Conservation (phyloP, 2,113 vertebrate species). For the Indicator indicator region DNA sequence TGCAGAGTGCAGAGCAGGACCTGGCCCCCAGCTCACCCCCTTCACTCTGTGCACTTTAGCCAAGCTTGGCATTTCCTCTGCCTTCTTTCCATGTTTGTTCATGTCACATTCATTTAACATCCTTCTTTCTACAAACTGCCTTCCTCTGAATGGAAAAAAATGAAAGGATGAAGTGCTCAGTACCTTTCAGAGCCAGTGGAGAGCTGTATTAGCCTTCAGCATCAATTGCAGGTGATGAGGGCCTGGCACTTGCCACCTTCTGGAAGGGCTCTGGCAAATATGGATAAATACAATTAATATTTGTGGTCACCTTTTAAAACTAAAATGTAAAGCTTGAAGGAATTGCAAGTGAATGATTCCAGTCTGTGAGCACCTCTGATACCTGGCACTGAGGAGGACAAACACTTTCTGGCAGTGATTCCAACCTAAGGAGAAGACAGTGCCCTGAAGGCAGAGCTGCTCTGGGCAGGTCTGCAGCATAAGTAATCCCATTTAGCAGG, state of each 20-base stretch:
- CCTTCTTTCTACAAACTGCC: background rate
- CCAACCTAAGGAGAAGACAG: background rate
- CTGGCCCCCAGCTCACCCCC: too few relatives aligned
- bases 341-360: background rate
- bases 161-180: too few relatives aligned
- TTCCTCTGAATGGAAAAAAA: background rate
- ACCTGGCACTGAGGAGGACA: background rate
- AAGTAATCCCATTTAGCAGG: background rate
- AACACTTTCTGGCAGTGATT: background rate
- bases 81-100: background rate
- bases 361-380: background rate
- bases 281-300: background rate
- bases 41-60: background rate
- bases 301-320: constrained; percentile 2
- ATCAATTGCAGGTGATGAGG: background rate
- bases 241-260: background rate
- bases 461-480: background rate
- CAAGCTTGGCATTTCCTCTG: background rate
- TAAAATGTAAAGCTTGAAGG: background rate
- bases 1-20: too few relatives aligned
- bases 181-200: too few relatives aligned
- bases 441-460: background rate
- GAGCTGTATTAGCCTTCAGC: background rate
- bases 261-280: background rate
- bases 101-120: background rate